Percentiles rank a stretch among this genome's conserved stretches.
phyloP scores from a whole-genome alignment of 2,888 invertebrate genomes.

The Flabesymbios commensalis region DNA sequence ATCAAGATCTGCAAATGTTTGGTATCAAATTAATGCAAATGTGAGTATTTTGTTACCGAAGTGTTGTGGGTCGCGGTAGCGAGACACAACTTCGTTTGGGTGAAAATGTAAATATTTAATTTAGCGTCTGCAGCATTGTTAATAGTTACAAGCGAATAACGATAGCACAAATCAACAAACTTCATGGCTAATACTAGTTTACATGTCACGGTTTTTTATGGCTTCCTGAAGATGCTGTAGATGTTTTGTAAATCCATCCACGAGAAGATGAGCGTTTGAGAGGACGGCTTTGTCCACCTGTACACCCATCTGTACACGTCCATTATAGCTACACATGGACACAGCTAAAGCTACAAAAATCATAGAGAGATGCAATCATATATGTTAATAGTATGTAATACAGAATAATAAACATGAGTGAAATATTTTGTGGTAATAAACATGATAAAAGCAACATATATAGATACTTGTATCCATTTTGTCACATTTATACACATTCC shows the following conservation, averaged over 20 bases:
- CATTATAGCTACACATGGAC: constrained; percentile 30
- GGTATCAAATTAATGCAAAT: too few species aligned
- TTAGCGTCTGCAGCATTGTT: too few species aligned
- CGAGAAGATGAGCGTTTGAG: constrained; percentile 15
- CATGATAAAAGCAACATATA: not conserved
- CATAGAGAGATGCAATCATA: not conserved
- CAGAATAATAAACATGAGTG: not conserved
- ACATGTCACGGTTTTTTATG: too few species aligned
- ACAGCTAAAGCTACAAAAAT: constrained; percentile 27
- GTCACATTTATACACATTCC: not conserved
- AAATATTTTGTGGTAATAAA: not conserved
- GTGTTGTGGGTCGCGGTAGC: too few species aligned
- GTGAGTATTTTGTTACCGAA: too few species aligned
- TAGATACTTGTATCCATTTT: not conserved
- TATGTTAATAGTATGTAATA: not conserved
- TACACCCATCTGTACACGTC: constrained; percentile 23
- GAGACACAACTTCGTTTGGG: too few species aligned
- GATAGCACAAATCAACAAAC: too few species aligned
- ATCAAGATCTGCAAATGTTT: too few species aligned
- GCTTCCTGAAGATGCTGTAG: too few species aligned
- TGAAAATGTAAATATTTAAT: too few species aligned
- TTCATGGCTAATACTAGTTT: too few species aligned
- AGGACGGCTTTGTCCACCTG: constrained; percentile 22
- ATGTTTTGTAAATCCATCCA: constrained; percentile 20
- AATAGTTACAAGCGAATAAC: too few species aligned